Conservation (phyloP, 1,140 invertebrate genomes). For the Pomacea maculata region DNA sequence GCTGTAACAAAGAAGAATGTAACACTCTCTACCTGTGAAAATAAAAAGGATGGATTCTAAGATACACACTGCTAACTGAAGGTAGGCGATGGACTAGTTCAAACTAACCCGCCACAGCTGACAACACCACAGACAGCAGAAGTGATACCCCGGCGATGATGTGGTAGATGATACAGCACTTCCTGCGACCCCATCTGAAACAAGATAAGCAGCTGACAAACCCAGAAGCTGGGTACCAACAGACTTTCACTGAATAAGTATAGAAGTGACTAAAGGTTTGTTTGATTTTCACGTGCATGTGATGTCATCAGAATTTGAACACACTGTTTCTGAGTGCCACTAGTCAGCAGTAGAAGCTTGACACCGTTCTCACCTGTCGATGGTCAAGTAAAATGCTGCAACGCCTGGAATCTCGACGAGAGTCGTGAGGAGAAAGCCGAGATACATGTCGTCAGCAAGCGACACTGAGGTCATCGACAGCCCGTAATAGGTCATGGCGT, state of each 20-base stretch:
- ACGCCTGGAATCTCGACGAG: constrained; percentile 81
- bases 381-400: constrained; percentile 62
- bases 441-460: constrained; percentile 49
- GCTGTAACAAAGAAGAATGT: too few species aligned
- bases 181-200: constrained; percentile 27
- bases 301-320: background rate
- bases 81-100: background rate
- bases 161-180: constrained; percentile 28
- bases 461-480: constrained; percentile 67
- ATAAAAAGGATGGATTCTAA: too few species aligned
- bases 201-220: background rate
- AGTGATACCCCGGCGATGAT: constrained; percentile 26
- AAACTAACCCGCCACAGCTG: constrained; percentile 27
- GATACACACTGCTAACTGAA: too few species aligned
- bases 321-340: background rate
- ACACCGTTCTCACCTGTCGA: constrained; percentile 28
- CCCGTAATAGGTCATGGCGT: constrained; percentile 38
- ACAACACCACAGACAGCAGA: constrained; percentile 27
- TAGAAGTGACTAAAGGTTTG: too few species aligned
- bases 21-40: too few species aligned
- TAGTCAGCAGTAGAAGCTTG: background rate
- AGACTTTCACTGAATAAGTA: background rate
- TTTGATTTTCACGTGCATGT: background rate
- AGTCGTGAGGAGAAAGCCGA: constrained; percentile 64
- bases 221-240: background rate